phyloP scores from a whole-genome alignment of 2,797 vertebrate genomes.

The Gobio occitaniae region DNA sequence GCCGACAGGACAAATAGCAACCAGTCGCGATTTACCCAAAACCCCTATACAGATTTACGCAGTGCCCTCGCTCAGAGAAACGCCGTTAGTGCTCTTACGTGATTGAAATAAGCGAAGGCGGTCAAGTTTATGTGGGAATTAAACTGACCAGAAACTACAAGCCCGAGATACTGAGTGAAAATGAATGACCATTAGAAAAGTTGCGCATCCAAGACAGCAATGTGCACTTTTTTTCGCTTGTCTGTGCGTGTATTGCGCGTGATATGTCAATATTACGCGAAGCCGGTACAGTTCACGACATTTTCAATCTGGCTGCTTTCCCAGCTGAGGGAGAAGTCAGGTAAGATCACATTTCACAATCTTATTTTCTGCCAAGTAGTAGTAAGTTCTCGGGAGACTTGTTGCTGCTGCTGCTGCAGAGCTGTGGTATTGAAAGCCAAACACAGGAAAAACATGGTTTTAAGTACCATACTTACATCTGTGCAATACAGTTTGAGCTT shows the following conservation, averaged over 20 bases:
- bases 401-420: constrained; percentile 82
- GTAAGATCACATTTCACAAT: constrained; percentile 72
- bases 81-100: constrained; percentile 91
- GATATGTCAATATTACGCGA: constrained; percentile 74
- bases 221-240: constrained; percentile 64
- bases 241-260: constrained; percentile 65
- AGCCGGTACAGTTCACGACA: constrained; percentile 71
- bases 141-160: constrained; percentile 73
- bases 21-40: constrained; percentile 81
- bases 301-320: constrained; percentile 60
- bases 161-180: constrained; percentile 60
- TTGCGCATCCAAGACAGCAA: constrained; percentile 50
- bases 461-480: constrained; percentile 72
- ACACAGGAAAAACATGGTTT: constrained; percentile 41
- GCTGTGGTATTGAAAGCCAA: constrained; percentile 50
- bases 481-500: constrained; percentile 69
- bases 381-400: constrained; percentile 83
- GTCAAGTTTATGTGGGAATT: constrained; percentile 79
- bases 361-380: constrained; percentile 67
- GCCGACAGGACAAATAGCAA: constrained; percentile 87
- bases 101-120: constrained; percentile 90
- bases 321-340: constrained; percentile 71
- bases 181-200: constrained; percentile 57
- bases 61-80: constrained; percentile 87
- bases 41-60: constrained; percentile 88